Evolutionary conservation across 64 coral and sea anemone genomes (phyloP), one percentile per base, ranked within the genome.

Genomic region (Orbicella faveolata): DNA sequence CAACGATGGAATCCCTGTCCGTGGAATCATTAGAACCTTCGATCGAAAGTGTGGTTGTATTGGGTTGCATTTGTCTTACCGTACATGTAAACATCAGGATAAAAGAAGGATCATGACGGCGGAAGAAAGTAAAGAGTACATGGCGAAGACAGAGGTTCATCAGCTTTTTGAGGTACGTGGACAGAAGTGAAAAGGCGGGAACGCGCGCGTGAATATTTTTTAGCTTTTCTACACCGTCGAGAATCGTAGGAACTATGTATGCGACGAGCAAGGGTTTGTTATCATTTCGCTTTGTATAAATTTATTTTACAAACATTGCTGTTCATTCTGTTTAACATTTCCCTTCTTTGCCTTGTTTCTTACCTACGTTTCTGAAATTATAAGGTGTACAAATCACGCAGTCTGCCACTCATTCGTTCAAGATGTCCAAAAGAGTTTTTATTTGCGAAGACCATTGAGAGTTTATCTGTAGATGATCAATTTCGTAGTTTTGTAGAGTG

Each of bases 131-230:
- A 96, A 96, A 70, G 95, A 94, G 3, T 96, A 96, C 63, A 94
- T 96, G 89, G 95, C 95, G 6, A 96, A 91, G 41, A 88, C 95
- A n/a, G 95, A 96, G 81, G 95, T 96, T 62, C 88, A 96, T 93
- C 95, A 96, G 65, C 89, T 96, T 14, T 96, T 96, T 83, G 95
- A 96, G 89, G 95, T 94, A 83, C 77, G 66, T 59, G 1, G 11
- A 21, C 53, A 6, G 11, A 48, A 16, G 1, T 1, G 33, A 4
- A 41, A 1, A 52, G 3, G 82, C 37, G 64, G 21, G 23, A 65
- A 16, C 59, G 66, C 57, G 52, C 54, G 64, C 15, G 66, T 9
- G 35, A 48, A n/a, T 52, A 11, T 48, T 34, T 34, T 34, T 61
- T 35, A 25, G 55, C 21, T 33, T 91, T 74, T 67, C 81, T 55